Conservation (phyloP, 2,888 invertebrate species). For the Scelioninae gen. 2 region DNA sequence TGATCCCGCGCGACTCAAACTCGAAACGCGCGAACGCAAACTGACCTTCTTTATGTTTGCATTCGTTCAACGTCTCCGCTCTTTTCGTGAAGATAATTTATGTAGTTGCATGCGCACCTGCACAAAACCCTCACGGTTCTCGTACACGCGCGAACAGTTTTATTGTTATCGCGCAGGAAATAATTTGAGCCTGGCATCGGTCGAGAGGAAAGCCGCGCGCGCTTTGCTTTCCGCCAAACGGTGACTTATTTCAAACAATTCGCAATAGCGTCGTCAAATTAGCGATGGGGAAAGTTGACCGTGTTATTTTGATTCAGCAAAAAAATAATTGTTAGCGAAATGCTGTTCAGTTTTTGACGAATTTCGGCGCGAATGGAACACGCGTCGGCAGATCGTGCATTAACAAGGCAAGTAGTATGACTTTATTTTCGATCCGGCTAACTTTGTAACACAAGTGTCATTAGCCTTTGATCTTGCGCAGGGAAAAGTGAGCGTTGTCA, state of each 20-base stretch:
- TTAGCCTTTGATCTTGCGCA: too few relatives aligned
- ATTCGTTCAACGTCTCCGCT: constrained; percentile 44
- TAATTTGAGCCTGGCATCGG: constrained; percentile 34
- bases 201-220: background rate
- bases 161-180: constrained; percentile 48
- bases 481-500: too few relatives aligned
- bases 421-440: constrained; percentile 50
- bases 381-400: constrained; percentile 27
- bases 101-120: constrained; percentile 60
- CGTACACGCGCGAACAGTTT: constrained; percentile 34
- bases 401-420: constrained; percentile 46
- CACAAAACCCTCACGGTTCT: constrained; percentile 20
- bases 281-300: constrained; percentile 13
- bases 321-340: constrained; percentile 26
- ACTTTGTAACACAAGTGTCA: constrained; percentile 29
- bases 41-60: constrained; percentile 56
- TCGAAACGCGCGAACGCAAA: constrained; percentile 23
- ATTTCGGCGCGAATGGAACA: constrained; percentile 38
- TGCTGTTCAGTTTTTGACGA: constrained; percentile 44
- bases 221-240: constrained; percentile 13
- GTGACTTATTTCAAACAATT: constrained; percentile 32
- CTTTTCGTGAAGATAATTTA: constrained; percentile 63
- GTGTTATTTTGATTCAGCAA: constrained; percentile 15
- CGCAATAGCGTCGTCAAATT: constrained; percentile 14
- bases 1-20: constrained; percentile 29